A percentile compares a stretch with the other conserved stretches of the same genome.
phyloP scores from a whole-genome alignment of 2,797 vertebrate genomes.

The Benthosema pterotum region DNA sequence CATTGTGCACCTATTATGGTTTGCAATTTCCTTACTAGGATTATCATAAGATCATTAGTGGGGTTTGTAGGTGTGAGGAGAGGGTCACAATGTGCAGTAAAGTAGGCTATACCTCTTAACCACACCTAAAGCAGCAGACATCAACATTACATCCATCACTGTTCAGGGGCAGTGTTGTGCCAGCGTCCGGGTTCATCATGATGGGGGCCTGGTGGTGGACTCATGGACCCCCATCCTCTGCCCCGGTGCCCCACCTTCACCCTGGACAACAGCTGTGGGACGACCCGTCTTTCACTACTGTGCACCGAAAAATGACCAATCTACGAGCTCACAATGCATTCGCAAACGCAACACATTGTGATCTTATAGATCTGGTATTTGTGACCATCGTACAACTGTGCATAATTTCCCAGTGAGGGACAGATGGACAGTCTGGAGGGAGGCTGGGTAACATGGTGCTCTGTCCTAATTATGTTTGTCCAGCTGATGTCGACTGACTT shows the following conservation, averaged over 20 bases:
- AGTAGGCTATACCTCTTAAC: slow-evolving; percentile 13
- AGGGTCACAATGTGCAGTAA: slow-evolving; percentile 14
- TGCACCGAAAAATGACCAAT: no score
- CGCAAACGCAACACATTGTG: no score
- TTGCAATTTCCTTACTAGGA: slow-evolving; percentile 48
- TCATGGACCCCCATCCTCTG: slow-evolving; percentile 33
- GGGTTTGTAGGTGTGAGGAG: slow-evolving; percentile 17
- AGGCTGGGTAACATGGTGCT: slow-evolving; percentile 23
- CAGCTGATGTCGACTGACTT: not conserved
- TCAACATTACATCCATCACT: slow-evolving; percentile 53
- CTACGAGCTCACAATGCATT: no score
- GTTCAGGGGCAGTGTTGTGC: slow-evolving; percentile 40
- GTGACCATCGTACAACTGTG: no score
- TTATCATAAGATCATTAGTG: slow-evolving; percentile 64
- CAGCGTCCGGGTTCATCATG: slow-evolving; percentile 40
- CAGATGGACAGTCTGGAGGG: slow-evolving; percentile 44
- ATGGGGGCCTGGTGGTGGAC: slow-evolving; percentile 54
- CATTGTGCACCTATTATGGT: slow-evolving; percentile 57
- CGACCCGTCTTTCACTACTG: slow-evolving; percentile 7
- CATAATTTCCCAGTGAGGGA: slow-evolving; percentile 40
- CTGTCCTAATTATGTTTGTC: not conserved
- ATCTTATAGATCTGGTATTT: no score
- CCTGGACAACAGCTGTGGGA: slow-evolving; percentile 20
- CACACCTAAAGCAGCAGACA: slow-evolving; percentile 51
- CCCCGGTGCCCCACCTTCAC: slow-evolving; percentile 30